These are phyloP conservation scores for Myotis davidii DNA, from an alignment of 2,113 vertebrate genomes.

Conservation along the genomic window DNA sequence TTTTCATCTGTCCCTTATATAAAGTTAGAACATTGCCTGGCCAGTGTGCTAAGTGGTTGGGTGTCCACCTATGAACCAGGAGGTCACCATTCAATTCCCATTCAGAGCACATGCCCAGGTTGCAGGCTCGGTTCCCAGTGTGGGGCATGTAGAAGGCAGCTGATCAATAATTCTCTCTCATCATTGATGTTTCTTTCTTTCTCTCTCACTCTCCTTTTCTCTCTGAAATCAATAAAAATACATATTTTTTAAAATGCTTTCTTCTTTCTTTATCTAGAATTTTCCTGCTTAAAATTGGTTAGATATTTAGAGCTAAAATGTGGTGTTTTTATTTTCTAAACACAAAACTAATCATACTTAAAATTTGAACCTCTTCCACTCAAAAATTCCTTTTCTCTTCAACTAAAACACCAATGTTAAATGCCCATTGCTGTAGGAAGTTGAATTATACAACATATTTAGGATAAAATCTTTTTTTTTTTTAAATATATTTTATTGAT, in stretches of 20 bases:
- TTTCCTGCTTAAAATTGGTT: slow-evolving; percentile 33
- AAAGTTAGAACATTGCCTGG: not conserved
- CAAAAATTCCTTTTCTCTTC: slow-evolving; percentile 24
- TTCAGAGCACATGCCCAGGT: too few species aligned
- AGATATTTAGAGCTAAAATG: slow-evolving; percentile 7
- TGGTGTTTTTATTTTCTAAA: slow-evolving; percentile 47
- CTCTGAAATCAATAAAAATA: too few species aligned
- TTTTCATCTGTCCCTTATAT: slow-evolving; percentile 40
- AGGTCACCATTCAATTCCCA: too few species aligned
- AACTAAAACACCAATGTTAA: slow-evolving; percentile 23
- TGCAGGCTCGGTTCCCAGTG: too few species aligned
- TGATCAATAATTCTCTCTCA: too few species aligned
- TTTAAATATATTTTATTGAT: too few species aligned
- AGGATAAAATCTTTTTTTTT: slow-evolving; percentile 30
- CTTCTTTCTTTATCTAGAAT: slow-evolving; percentile 48
- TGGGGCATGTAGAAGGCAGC: too few species aligned
- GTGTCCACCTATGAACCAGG: too few species aligned
- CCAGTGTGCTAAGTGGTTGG: too few species aligned
- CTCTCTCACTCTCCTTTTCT: too few species aligned
- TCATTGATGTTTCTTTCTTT: too few species aligned
- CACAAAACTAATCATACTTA: slow-evolving; percentile 42
- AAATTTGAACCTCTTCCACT: slow-evolving; percentile 35
- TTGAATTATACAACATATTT: slow-evolving; percentile 12
- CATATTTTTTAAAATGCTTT: not conserved
- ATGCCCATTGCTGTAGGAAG: not conserved